phyloP scores from a whole-genome alignment of 2,888 invertebrate genomes.

The Trissoscelio sp. region DNA sequence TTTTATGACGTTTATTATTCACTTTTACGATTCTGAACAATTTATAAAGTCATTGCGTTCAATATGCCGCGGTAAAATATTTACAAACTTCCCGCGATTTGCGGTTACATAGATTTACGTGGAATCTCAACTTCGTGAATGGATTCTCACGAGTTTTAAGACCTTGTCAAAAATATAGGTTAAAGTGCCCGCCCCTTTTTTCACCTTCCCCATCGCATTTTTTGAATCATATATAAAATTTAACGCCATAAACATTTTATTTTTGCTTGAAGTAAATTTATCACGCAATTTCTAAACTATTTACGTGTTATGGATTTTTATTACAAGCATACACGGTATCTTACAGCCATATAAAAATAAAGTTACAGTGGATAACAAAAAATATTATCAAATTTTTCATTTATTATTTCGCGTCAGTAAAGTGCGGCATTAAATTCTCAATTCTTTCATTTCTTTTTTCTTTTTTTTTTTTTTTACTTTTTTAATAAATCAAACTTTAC shows the following conservation, averaged over 20 bases:
- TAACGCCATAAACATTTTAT: slow-evolving; percentile 26
- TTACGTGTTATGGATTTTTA: slow-evolving; percentile 32
- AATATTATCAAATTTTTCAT: slow-evolving; percentile 21
- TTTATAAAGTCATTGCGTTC: slow-evolving; percentile 6
- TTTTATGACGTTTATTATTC: slow-evolving; percentile 8
- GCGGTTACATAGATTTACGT: slow-evolving; percentile 10
- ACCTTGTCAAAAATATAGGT: slow-evolving; percentile 20
- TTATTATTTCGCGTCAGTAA: slow-evolving; percentile 13
- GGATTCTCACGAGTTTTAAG: slow-evolving; percentile 8
- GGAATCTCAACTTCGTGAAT: slow-evolving; percentile 12
- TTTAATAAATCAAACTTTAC: slow-evolving; percentile 22
- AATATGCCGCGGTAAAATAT: slow-evolving; percentile 9
- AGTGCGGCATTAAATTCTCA: slow-evolving; percentile 8
- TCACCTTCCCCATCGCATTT: not conserved
- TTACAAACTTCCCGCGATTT: slow-evolving; percentile 22
- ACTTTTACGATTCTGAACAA: not conserved
- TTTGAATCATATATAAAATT: slow-evolving; percentile 25
- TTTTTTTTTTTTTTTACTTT: no score
- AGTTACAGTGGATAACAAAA: slow-evolving; percentile 11
- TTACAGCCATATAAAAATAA: slow-evolving; percentile 10
- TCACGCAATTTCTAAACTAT: slow-evolving; percentile 26
- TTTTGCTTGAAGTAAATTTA: slow-evolving; percentile 14
- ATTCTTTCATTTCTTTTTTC: no score
- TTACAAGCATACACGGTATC: slow-evolving; percentile 2
- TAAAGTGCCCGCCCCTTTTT: not conserved